A percentile compares a stretch with the other conserved stretches of the same genome.
Conservation (phyloP, 2,113 vertebrate species). For the Datnioides undecimradiatus region DNA sequence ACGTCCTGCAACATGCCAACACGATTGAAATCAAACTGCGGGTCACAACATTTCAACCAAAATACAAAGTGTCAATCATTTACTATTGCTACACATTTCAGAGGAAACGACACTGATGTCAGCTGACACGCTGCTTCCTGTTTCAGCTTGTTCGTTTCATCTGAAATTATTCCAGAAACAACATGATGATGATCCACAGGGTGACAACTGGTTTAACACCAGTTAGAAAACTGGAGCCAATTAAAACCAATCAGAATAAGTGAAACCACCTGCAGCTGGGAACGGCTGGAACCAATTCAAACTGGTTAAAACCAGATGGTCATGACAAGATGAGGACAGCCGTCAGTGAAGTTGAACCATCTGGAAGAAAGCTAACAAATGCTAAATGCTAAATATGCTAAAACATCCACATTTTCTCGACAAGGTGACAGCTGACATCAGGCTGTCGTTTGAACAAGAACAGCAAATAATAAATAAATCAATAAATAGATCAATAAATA, state of each 20-base stretch:
- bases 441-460: background rate
- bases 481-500: constrained; percentile 55
- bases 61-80: too few species aligned
- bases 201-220: background rate
- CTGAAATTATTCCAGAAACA: too few species aligned
- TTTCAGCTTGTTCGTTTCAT: too few species aligned
- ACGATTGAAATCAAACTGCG: too few species aligned
- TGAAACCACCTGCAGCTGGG: background rate
- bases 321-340: background rate
- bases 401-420: background rate
- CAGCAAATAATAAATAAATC: constrained; percentile 34
- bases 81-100: too few species aligned
- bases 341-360: too few species aligned
- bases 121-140: too few species aligned
- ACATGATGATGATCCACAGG: too few species aligned
- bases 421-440: background rate
- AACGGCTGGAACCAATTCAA: background rate
- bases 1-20: too few species aligned
- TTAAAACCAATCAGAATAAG: background rate
- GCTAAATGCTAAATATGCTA: background rate
- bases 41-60: too few species aligned
- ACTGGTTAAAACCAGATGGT: background rate
- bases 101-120: too few species aligned
- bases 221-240: background rate
- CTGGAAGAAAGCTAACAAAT: background rate